Evolutionary conservation across 2,113 vertebrate species (phyloP), one percentile per base, ranked within the genome.

Genomic region (Ciconia stormi): DNA sequence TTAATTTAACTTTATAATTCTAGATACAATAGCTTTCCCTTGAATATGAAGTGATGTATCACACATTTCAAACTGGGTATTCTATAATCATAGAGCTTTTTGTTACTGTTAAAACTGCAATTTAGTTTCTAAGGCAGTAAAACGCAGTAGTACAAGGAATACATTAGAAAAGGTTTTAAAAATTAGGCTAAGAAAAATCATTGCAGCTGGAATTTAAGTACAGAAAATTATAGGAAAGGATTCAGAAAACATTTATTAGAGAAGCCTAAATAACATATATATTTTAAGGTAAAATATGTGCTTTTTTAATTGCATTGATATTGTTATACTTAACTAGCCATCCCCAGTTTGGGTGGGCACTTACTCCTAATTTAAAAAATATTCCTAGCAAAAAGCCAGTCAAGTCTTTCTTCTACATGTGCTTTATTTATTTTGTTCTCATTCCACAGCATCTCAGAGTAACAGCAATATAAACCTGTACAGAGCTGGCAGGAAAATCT

Each of bases 171-270:
- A 4, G 0, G 13, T 40, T 90, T 91, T 76, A 69, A 34, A 89
- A 97, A 95, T 76, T 87, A 91, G 80, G 83, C 69, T 92, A 74
- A 90, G 89, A 96, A 97, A 97, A 97, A 97, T 91, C 18, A 95
- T 49, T 72, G 46, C 22, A 77, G 27, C 3, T 88, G 27, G 32
- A 86, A 85, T 72, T 93, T 27, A 67, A 76, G 52, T 16, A 81
- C 18, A 76, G 42, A 83, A 92, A 87, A 88, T 62, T 38, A 62
- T 4, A 83, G 20, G 49, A 80, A 76, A 46, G 10, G 26, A 71
- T 66, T 96, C 74, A 66, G 66, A 70, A 94, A 88, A 73, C 16
- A 77, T 61, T 59, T 82, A 63, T 42, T 72, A 61, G 8, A 90
- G 46, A 88, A 86, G 17, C 5, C 34, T 63, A 92, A 93, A 59